A percentile compares a stretch with the other conserved stretches of the same genome.
These are phyloP conservation scores for Lycodopsis pacificus DNA, from an alignment of 2,797 vertebrate genomes.

Conservation along the genomic window DNA sequence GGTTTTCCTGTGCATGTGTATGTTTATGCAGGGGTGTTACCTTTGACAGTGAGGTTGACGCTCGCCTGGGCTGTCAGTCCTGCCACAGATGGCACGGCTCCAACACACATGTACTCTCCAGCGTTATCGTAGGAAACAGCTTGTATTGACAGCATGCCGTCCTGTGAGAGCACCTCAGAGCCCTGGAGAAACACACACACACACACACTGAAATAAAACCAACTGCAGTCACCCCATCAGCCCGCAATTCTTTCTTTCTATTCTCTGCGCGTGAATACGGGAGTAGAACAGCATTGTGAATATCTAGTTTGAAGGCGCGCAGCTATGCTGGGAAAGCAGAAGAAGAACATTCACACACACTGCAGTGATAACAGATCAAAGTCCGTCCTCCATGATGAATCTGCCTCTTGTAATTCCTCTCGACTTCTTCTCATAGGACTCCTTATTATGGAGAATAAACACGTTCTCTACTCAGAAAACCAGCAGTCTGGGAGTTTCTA, in stretches of 20 bases:
- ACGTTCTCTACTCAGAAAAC: conserved; percentile 38
- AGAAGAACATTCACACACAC: conserved; percentile 45
- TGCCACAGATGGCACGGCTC: conserved; percentile 81
- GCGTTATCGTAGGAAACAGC: conserved; percentile 73
- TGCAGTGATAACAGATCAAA: conserved; percentile 66
- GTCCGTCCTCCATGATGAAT: conserved; percentile 50
- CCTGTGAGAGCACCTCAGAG: conserved; percentile 71
- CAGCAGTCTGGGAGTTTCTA: conserved; percentile 37
- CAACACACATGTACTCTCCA: conserved; percentile 87
- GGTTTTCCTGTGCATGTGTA: neutral
- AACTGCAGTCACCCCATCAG: conserved; percentile 5
- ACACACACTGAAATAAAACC: conserved; percentile 43
- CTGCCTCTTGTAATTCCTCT: conserved; percentile 52
- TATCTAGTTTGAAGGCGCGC: conserved; percentile 14
- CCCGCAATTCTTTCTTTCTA: conserved; percentile 4
- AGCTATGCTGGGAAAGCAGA: conserved; percentile 59
- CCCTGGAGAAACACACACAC: conserved; percentile 76
- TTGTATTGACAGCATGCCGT: conserved; percentile 72
- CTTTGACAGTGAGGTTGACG: conserved; percentile 85
- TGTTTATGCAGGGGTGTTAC: conserved; percentile 67
- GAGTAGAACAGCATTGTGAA: conserved; percentile 21
- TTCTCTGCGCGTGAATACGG: conserved; percentile 20
- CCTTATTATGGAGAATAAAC: conserved; percentile 54
- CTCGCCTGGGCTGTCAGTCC: conserved; percentile 76
- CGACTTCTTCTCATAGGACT: conserved; percentile 66